Base-by-base conservation (phyloP, 2,888 invertebrate genomes). In the Teleogryllus oceanicus region DNA sequence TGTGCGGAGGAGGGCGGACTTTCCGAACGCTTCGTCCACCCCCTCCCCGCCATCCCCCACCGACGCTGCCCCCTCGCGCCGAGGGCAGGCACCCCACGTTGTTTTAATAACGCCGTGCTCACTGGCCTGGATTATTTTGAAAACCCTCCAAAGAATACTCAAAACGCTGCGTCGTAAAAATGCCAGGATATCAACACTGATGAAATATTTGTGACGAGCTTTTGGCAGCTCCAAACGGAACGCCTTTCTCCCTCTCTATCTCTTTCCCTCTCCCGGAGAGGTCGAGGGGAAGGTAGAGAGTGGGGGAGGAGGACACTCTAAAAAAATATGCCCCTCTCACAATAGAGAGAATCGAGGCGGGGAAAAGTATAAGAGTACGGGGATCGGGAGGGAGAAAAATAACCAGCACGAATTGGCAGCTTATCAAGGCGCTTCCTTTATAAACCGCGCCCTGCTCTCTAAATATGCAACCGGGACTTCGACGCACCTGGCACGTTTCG, bases 131-230 rank as follows among this genome's bases (percentile, higher is more conserved):
- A 62, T 62, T 62, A 62, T 62, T 62, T 18, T 18, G 13, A 62
- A 62, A 13, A 16, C 62, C 62, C 62, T 62, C 62, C 18, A 62
- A 62, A 62, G 62, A 62, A 62, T 62, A 62, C 62, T 62, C 62
- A 62, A 62, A 62, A 62, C 18, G 62, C 62, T 16, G 18, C 62
- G 62, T 62, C 62, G 62, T 62, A 62, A 62, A 62, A 62, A 62
- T 18, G 62, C 18, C 62, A 62, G 62, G 18, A 62, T 62, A 62
- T 18, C 62, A 62, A 62, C 62, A 62, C 62, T 62, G 18, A 62
- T 62, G 62, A 62, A 62, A 62, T 62, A 62, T 62, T 62, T 62
- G 62, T 62, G 62, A 62, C 62, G 18, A 18, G 62, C 62, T 62
- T 62, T 62, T 62, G 62, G 62, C 62, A 62, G 62, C 62, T 62